Base-by-base conservation (phyloP, 2,113 vertebrate species). In the Lasiurus borealis region DNA sequence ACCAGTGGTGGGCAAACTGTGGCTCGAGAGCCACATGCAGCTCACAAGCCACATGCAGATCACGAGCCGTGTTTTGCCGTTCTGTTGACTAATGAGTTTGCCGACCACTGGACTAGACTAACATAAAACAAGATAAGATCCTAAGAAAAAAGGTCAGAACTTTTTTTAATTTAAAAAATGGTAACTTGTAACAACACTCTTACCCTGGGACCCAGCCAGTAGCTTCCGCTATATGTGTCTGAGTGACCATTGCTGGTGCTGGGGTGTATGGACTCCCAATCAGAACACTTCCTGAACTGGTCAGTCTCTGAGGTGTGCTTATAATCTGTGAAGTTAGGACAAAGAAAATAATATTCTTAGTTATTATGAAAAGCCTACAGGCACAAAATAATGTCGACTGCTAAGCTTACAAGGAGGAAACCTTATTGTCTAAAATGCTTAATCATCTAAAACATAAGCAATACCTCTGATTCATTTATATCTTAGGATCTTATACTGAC, bases 251-350 rank as follows among this genome's bases (percentile, higher is more conserved):
- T 2, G 98, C 19, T 82, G 98, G 98, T n/a, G 98, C 98, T 90
- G 98, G 97, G 81, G 98, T 98, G 25, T 98, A 99, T 0, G 98
- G 98, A 94, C 98, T 99, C 97, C 99, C 98, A 78, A 99, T 98
- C 95, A 99, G 98, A 98, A 99, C 98, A 92, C 97, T 98, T 94
- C 98, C 98, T 94, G 98, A 97, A 97, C 92, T 98, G 93, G 97
- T 95, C 95, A 99, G 98, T 97, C 99, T 98, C 97, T 99, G 99
- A 13, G 99, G 98, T 95, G 99, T 98, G 98, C 99, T 99, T 98
- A 99, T 98, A 97, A 99, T 99, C 99, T 99, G 88, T 23, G 85
- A 96, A 82, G 85, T 84, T 27, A 96, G 40, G 76, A 96, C 36
- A 97, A 91, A 93, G 36, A 91, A 95, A 62, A 0, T 23, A 83